Base-by-base conservation (phyloP, 1,140 invertebrate genomes). In the Drosophila sechellia region DNA sequence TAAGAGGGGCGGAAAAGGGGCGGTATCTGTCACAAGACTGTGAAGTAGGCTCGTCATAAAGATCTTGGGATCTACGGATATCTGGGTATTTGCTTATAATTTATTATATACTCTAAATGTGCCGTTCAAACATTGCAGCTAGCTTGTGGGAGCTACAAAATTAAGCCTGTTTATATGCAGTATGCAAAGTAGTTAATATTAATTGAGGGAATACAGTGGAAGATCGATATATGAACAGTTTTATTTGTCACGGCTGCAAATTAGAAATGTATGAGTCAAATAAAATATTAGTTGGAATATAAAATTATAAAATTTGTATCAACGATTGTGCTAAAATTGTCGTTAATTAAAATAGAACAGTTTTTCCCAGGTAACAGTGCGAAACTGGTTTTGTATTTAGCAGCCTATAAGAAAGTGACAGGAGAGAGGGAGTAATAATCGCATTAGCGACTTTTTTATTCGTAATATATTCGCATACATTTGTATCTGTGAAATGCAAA, bases 391-490 rank as follows among this genome's bases (percentile, higher is more conserved):
- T 54, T 54, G 15, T 13, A 60, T 22, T 60, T 71, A 60, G 46
- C 22, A 35, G 20, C 17, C 37, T 34, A 20, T 34, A 40, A 25
- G 55, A 45, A 52, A 50, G 68, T 57, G 53, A 43, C 40, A 57
- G 58, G 35, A 77, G 15, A 13, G 27, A 39, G 43, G 42, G 79
- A 56, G 70, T 76, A 77, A 69, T 42, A 50, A 79, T 63, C 81
- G 52, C 60, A 71, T 85, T 85, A 74, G 69, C 39, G 40, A 68
- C 75, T 72, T 55, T 85, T 60, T 60, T 45, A 57, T 58, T 48
- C 56, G 45, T 60, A 57, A 73, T 50, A 55, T 50, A 49, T 49
- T 53, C 37, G 49, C 12, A 25, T 22, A 37, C 27, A 49, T 48
- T 31, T 39, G 65, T 53, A 25, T 70, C 20, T 55, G 63, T 68